Percentiles rank a stretch among this genome's conserved stretches.
phyloP scores from a whole-genome alignment of 2,797 vertebrate genomes.

The Lerista edwardsae region DNA sequence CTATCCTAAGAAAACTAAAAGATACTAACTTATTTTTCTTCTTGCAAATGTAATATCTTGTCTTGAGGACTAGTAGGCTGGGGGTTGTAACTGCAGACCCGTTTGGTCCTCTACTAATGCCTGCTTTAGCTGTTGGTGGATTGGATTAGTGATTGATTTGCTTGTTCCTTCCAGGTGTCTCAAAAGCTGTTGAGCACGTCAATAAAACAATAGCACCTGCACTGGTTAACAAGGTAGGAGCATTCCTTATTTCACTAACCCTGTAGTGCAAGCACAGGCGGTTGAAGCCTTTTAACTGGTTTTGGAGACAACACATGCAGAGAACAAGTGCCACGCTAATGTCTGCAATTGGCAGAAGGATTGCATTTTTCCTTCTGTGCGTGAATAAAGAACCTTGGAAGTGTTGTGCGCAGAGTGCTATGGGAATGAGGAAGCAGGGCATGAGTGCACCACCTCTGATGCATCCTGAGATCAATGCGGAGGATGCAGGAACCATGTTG shows the following conservation, averaged over 20 bases:
- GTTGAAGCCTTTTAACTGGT: background rate
- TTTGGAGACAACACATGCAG: background rate
- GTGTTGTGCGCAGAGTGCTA: no score
- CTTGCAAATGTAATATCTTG: background rate
- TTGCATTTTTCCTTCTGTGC: slow-evolving; percentile 19
- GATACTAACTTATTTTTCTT: background rate
- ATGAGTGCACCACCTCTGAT: no score
- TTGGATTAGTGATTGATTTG: slow-evolving; percentile 87
- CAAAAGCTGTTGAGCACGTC: slow-evolving; percentile 99
- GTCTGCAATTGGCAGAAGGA: background rate
- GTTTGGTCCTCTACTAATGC: slow-evolving; percentile 76
- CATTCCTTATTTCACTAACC: slow-evolving; percentile 78
- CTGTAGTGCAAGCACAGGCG: background rate
- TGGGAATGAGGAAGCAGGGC: no score
- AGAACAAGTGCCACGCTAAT: slow-evolving; percentile 8
- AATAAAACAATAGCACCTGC: slow-evolving; percentile 99
- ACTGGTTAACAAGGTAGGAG: slow-evolving; percentile 98
- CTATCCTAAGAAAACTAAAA: background rate
- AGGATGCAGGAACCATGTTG: no score
- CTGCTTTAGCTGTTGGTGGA: slow-evolving; percentile 79
- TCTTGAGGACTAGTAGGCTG: slow-evolving; percentile 15
- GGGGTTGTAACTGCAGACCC: background rate
- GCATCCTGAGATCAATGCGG: no score
- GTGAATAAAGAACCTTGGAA: slow-evolving; percentile 18
- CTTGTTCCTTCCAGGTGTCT: slow-evolving; percentile 99